Conservation (phyloP, 2,113 vertebrate genomes). For the Microtus montanus region DNA sequence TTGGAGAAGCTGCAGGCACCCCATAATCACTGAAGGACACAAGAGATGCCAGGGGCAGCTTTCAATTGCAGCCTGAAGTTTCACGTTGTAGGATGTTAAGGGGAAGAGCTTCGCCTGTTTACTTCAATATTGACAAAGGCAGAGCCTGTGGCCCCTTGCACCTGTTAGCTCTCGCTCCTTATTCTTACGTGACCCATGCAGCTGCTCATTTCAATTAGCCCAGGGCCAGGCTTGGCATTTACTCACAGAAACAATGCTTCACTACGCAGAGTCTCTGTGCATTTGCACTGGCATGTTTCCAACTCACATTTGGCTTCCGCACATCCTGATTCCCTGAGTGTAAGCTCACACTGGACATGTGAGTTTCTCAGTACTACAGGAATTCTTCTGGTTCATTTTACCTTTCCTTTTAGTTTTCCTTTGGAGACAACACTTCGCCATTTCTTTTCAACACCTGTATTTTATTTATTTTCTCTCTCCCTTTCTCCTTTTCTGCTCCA, state of each 20-base stretch:
- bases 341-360: constrained; percentile 9
- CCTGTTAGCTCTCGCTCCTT: constrained; percentile 74
- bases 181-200: constrained; percentile 70
- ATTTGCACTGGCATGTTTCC: constrained; percentile 70
- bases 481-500: not conserved
- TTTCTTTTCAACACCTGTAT: not conserved
- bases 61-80: constrained; percentile 65
- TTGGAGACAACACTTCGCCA: not conserved
- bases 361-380: not conserved
- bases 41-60: constrained; percentile 67
- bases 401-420: not conserved
- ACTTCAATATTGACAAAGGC: constrained; percentile 72
- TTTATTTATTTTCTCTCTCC: not conserved
- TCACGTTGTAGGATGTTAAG: constrained; percentile 69
- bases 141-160: constrained; percentile 72
- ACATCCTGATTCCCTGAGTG: constrained; percentile 13
- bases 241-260: constrained; percentile 53
- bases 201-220: constrained; percentile 81
- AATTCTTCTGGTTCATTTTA: not conserved
- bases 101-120: constrained; percentile 74
- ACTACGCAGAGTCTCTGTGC: constrained; percentile 27
- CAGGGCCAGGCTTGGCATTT: constrained; percentile 76
- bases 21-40: constrained; percentile 59
- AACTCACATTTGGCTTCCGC: constrained; percentile 68
- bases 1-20: constrained; percentile 61